Percentiles rank a stretch among this genome's conserved stretches.
phyloP scores from a whole-genome alignment of 2,113 vertebrate species.

The Oceanodroma tethys region DNA sequence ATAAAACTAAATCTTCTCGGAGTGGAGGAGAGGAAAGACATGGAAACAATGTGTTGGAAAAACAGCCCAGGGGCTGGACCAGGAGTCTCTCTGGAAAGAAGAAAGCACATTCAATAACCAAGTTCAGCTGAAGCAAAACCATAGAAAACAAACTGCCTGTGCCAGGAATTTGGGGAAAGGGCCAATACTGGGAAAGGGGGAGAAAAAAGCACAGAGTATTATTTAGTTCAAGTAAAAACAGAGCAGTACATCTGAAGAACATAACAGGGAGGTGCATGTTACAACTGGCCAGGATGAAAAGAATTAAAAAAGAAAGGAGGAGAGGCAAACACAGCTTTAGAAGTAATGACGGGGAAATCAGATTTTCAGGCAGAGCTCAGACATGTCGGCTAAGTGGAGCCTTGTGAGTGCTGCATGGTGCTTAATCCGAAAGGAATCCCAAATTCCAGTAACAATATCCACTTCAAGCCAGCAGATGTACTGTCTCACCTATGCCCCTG shows the following conservation, averaged over 20 bases:
- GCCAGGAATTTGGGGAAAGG: background rate
- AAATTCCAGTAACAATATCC: background rate
- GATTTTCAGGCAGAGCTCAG: constrained; percentile 40
- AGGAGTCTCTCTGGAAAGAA: background rate
- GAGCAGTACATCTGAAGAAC: background rate
- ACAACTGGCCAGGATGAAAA: constrained; percentile 14
- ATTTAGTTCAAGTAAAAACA: background rate
- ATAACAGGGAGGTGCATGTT: background rate
- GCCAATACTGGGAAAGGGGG: background rate
- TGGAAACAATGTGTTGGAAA: background rate
- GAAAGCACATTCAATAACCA: background rate
- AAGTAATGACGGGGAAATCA: background rate
- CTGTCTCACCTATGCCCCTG: background rate
- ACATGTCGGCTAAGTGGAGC: constrained; percentile 10
- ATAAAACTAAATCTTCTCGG: background rate
- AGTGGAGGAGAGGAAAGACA: background rate
- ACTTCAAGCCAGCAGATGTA: background rate
- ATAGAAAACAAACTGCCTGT: background rate
- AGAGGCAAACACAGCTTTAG: background rate
- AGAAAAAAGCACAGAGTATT: background rate
- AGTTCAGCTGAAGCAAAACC: constrained; percentile 18
- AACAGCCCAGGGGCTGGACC: background rate
- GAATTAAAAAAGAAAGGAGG: background rate
- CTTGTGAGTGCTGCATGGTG: background rate
- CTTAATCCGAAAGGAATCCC: constrained; percentile 33